Conservation (phyloP, 2,797 vertebrate species). For the Hydrolagus colliei region DNA sequence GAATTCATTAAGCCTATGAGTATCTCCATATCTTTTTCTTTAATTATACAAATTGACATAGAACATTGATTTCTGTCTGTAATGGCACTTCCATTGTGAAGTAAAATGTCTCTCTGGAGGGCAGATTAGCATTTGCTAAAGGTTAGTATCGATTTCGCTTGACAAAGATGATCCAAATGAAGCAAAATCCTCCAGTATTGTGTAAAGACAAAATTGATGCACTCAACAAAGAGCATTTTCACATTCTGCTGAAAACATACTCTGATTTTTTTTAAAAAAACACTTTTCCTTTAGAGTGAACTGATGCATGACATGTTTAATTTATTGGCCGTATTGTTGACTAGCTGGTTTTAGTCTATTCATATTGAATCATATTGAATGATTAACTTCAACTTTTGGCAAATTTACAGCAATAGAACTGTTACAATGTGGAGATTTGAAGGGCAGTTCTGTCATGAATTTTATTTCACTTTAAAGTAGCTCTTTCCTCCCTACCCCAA, state of each 20-base stretch:
- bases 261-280: neutral
- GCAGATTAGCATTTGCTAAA: conserved; percentile 17
- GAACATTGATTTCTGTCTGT: conserved; percentile 24
- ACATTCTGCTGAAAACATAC: neutral
- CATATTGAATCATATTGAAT: no score
- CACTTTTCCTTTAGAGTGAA: neutral
- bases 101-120: conserved; percentile 3
- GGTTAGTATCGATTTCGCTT: conserved; percentile 22
- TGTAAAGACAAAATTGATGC: conserved; percentile 1
- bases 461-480: no score
- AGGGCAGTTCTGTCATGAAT: no score
- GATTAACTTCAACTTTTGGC: no score
- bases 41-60: conserved; percentile 28
- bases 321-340: neutral
- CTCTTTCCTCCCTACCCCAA: no score
- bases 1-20: conserved; percentile 25
- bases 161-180: conserved; percentile 4
- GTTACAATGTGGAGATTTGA: no score
- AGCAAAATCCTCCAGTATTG: conserved; percentile 3
- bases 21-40: conserved; percentile 29
- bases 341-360: neutral
- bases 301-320: neutral
- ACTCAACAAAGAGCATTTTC: neutral
- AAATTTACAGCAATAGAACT: no score
- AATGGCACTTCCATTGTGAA: conserved; percentile 29